Evolutionary conservation across 2,797 vertebrate species (phyloP), one percentile per base, ranked within the genome.

Genomic region (Cichlasoma orientale): DNA sequence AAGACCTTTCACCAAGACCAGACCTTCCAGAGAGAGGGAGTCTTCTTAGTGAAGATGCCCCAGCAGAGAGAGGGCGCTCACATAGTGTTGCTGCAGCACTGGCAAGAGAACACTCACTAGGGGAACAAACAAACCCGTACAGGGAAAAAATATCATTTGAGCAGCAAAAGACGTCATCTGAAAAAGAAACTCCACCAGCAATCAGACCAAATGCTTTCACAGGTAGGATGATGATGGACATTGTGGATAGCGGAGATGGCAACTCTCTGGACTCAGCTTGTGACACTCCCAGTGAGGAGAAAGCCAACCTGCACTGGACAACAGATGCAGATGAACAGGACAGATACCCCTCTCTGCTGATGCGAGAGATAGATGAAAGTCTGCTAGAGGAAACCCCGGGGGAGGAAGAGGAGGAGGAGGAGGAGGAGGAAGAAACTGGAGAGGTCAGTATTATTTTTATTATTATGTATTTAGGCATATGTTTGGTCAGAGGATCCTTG

Each of bases 201-300:
- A 25, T 16, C 74, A 89, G 78, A 83, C 6, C 19, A 36, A 66
- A 55, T 7, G 4, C 25, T 27, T 5, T 19, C n/a, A 3, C 3
- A 6, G 82, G 78, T 8, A 78, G 44, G n/a, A 10, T 31, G n/a
- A 72, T 69, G 1, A 41, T 72, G 3, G 86, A 93, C 11, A 12
- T 18, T 44, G 18, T 59, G 23, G 94, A 94, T 27, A 89, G 31
- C 44, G 57, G 59, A 56, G 86, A 92, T 47, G 75, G 74, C 1
- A 78, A 12, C 19, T 90, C 85, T 44, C 33, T 68, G 70, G 92
- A 91, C 41, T 93, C 92, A 2, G 14, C 73, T 27, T 69, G 85
- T 59, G 89, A 63, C 18, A 82, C 87, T 31, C 82, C 84, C 21
- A 85, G 14, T 10, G 94, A 95, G 53, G 94, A 96, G 13, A 87